Base-by-base conservation (phyloP, 2,113 vertebrate genomes). In the Spilogale gracilis region DNA sequence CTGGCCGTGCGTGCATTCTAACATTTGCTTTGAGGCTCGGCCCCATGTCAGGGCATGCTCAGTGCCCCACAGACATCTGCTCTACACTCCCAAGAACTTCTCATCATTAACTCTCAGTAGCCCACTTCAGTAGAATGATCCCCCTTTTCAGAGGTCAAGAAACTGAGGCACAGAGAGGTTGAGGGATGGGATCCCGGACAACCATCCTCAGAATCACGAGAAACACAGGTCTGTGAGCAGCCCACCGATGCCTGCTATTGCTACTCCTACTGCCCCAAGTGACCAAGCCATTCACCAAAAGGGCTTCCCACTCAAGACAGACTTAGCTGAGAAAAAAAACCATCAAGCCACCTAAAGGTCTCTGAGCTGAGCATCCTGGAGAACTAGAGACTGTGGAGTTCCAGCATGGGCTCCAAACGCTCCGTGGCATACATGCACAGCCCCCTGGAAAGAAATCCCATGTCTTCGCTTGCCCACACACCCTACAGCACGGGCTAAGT, bases 331-430 rank as follows among this genome's bases (percentile, higher is more conserved):
- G 9, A 4, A 14, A 21, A 14, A 21, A 21, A 14, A n/a, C 10
- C 18, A 8, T 32, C 38, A 1, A 4, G 2, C 2, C 16, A 0
- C 20, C 16, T 12, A 2, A 74, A 20, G 0, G 38, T 38, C 0
- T 17, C 8, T 1, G 5, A 3, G 32, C 63, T 1, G 85, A 71
- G 50, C 65, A 1, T 21, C 0, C 63, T 45, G n/a, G 38, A 2
- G 17, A 18, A 43, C 38, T 9, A 0, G 9, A 1, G 23, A 14
- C 38, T 3, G 10, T 52, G 16, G 65, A 27, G 9, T 56, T 43
- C 13, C n/a, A 13, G 65, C 30, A 16, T 13, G 6, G 6, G 14
- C 30, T n/a, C 14, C 71, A 0, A 12, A 12, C 1, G 3, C 45
- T 50, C 45, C 11, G 9, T 1, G 38, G 71, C 38, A 0, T 10